Base-by-base conservation (phyloP, 2,113 vertebrate species). In the Bujurquina vittata region DNA sequence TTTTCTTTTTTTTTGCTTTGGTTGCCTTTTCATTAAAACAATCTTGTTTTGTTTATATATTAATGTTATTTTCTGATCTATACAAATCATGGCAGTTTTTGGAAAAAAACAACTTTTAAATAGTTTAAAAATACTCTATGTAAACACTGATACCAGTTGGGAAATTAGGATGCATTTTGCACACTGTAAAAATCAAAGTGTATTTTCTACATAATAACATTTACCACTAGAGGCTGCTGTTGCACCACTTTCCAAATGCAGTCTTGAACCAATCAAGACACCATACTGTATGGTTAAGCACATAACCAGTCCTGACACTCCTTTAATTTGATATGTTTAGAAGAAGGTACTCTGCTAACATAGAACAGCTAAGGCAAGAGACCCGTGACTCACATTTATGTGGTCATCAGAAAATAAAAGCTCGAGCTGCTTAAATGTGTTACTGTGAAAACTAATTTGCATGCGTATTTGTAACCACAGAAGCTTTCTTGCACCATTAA, bases 141-240 rank as follows among this genome's bases (percentile, higher is more conserved):
- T 79, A 12, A 80, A 90, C 77, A 73, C 58, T 81, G 52, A 81
- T 35, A 58, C 10, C 84, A 0, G 58, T 81, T 86, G 80, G 72
- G 49, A n/a, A 88, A 55, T 61, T 31, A 61, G 31, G 40, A 73
- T 86, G 73, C 69, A 56, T 85, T 91, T 91, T 91, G 89, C 91
- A 91, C 87, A 63, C 35, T 54, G 23, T 33, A 77, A 79, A 75
- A 63, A 22, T 11, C 23, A 52, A 35, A 52, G 33, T 31, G 26
- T 61, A 20, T 75, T 18, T 80, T 78, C 52, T 74, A 61, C 61
- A 14, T 61, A 60, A 46, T 49, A 83, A 35, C 17, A n/a, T 5
- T 3, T 7, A 33, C 89, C 94, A 93, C 88, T 89, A 94, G 92
- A 90, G 90, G 92, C 18, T 77, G 84, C 81, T 85, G 55, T 88